These are phyloP conservation scores for Heliornis fulica DNA, from an alignment of 2,113 vertebrate species.

Conservation along the genomic window DNA sequence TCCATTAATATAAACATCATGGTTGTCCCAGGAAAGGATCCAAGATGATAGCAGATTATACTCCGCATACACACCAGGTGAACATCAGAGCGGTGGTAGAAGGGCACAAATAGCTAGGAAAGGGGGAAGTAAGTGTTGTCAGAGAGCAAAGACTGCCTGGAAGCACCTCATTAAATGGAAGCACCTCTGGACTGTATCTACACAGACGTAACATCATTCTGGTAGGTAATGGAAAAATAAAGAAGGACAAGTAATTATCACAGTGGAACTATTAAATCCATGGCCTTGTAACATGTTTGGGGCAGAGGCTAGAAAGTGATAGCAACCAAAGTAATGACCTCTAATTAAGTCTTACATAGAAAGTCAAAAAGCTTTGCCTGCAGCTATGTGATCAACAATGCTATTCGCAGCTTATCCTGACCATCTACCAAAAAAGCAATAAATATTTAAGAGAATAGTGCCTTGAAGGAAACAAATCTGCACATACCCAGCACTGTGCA, in stretches of 20 bases:
- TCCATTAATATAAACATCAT: background rate
- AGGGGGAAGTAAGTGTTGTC: background rate
- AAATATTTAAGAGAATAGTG: background rate
- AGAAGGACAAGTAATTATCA: background rate
- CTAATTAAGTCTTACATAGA: background rate
- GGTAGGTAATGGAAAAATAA: background rate
- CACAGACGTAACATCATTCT: background rate
- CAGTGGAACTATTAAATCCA: background rate
- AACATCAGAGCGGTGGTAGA: background rate
- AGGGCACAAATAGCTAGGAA: background rate
- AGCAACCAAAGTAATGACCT: background rate
- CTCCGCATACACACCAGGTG: rapidly evolving
- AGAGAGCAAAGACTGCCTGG: background rate
- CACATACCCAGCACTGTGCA: rapidly evolving
- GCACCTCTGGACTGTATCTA: background rate
- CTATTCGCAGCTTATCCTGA: background rate
- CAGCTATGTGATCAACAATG: background rate
- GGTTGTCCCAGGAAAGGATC: rapidly evolving
- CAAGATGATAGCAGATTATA: background rate
- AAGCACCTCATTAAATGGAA: background rate
- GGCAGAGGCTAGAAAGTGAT: background rate
- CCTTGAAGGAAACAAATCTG: background rate
- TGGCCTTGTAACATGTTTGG: background rate
- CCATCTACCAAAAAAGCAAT: background rate
- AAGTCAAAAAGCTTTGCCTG: background rate